These are phyloP conservation scores for Netelia fuscicornis DNA, from an alignment of 2,888 invertebrate genomes.

Conservation along the genomic window DNA sequence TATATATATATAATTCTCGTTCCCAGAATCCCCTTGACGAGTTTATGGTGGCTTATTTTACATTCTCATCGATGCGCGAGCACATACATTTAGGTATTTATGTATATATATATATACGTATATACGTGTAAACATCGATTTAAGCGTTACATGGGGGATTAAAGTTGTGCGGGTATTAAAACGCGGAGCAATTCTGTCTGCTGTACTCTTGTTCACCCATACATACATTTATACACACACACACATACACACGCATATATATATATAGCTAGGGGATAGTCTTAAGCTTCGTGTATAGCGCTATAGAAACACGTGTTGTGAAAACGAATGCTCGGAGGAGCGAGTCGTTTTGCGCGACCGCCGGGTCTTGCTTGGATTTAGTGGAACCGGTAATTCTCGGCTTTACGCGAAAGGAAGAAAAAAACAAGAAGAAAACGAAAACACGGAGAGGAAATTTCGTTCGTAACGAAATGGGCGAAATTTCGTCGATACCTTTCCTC, in stretches of 20 bases:
- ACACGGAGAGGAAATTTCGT: neutral
- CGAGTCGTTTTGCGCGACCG: constrained; percentile 25
- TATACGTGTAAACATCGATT: constrained; percentile 13
- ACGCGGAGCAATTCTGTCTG: constrained; percentile 31
- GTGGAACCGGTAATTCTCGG: constrained; percentile 47
- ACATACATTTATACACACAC: neutral
- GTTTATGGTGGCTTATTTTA: constrained; percentile 23
- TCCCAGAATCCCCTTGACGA: neutral
- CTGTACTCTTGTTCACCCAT: neutral
- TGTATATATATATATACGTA: too few species aligned
- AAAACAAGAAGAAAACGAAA: constrained; percentile 8
- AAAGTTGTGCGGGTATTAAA: constrained; percentile 45
- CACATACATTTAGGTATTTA: neutral
- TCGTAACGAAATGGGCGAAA: constrained; percentile 35
- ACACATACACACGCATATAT: neutral
- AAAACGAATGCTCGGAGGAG: constrained; percentile 24
- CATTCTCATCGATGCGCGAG: constrained; percentile 4
- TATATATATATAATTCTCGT: neutral
- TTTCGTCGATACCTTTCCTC: neutral
- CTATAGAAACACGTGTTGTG: constrained; percentile 41
- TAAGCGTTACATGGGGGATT: constrained; percentile 33
- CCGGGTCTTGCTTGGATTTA: constrained; percentile 48
- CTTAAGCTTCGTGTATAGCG: constrained; percentile 48
- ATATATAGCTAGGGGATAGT: neutral
- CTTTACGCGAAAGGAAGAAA: constrained; percentile 30